Evolutionary conservation across 2,888 invertebrate species (phyloP).

Genomic region (Myopa tessellatipennis): DNA sequence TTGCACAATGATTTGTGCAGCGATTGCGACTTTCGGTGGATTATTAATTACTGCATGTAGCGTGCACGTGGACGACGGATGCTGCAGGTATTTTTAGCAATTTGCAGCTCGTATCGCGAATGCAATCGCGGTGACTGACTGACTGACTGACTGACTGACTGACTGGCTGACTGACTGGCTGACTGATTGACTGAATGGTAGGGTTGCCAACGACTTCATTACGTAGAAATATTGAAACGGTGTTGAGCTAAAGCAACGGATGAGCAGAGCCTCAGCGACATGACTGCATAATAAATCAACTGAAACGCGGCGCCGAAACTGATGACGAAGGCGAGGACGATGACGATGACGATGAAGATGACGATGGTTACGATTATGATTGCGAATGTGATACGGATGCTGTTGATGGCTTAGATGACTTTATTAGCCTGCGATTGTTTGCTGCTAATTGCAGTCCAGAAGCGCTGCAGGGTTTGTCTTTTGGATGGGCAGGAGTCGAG

Average conservation of each 20-base stretch:
- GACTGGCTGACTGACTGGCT: neutral
- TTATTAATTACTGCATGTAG: slow-evolving; percentile 35
- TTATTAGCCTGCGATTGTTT: slow-evolving; percentile 20
- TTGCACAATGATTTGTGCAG: slow-evolving; percentile 27
- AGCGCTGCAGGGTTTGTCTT: neutral
- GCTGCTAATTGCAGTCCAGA: slow-evolving; percentile 10
- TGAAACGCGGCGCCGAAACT: neutral
- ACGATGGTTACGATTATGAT: neutral
- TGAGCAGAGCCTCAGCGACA: neutral
- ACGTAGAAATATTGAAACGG: neutral
- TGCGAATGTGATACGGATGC: neutral
- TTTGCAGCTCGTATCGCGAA: slow-evolving; percentile 6
- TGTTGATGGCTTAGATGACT: slow-evolving; percentile 4
- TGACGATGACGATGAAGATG: neutral
- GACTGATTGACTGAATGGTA: too few species aligned
- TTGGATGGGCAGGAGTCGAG: neutral
- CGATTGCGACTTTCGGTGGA: slow-evolving; percentile 32
- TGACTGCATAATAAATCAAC: slow-evolving; percentile 9
- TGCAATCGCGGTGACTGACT: slow-evolving; percentile 8
- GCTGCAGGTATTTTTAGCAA: neutral
- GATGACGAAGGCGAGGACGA: neutral
- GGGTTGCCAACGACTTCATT: slow-evolving; percentile 5
- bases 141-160: neutral
- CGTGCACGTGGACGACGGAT: neutral
- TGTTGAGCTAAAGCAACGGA: too few species aligned